phyloP scores from a whole-genome alignment of 2,888 invertebrate species.

The Chrysolina americana region DNA sequence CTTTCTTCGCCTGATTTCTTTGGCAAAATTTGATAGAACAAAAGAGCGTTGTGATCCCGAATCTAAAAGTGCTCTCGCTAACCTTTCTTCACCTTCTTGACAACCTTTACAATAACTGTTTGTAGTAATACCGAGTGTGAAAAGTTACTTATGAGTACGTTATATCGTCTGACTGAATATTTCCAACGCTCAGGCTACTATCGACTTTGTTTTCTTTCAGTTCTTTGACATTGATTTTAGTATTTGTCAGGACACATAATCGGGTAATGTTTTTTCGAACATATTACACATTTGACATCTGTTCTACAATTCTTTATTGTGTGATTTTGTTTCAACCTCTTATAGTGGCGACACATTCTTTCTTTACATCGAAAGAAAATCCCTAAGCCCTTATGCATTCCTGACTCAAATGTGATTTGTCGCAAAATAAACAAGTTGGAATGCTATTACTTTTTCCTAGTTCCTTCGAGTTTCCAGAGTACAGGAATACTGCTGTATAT shows the following conservation, averaged over 20 bases:
- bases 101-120: slow-evolving; percentile 24
- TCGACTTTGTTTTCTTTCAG: slow-evolving; percentile 16
- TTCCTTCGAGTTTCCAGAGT: too few species aligned
- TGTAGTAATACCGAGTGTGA: slow-evolving; percentile 10
- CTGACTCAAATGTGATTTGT: background rate
- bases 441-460: background rate
- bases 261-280: slow-evolving; percentile 9
- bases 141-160: slow-evolving; percentile 11
- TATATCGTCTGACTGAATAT: background rate
- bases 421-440: slow-evolving; percentile 24
- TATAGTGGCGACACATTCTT: too few species aligned
- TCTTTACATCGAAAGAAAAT: slow-evolving; percentile 11
- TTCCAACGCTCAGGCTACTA: background rate
- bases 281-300: slow-evolving; percentile 25
- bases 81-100: background rate
- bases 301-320: background rate
- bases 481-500: too few species aligned
- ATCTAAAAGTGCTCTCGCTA: background rate
- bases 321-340: slow-evolving; percentile 2
- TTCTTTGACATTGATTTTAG: slow-evolving; percentile 11
- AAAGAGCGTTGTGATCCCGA: slow-evolving; percentile 21
- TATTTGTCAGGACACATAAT: slow-evolving; percentile 18
- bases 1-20: slow-evolving; percentile 18
- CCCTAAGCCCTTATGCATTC: background rate
- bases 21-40: background rate